phyloP scores from a whole-genome alignment of 2,888 invertebrate species.

The Agelastica alni region DNA sequence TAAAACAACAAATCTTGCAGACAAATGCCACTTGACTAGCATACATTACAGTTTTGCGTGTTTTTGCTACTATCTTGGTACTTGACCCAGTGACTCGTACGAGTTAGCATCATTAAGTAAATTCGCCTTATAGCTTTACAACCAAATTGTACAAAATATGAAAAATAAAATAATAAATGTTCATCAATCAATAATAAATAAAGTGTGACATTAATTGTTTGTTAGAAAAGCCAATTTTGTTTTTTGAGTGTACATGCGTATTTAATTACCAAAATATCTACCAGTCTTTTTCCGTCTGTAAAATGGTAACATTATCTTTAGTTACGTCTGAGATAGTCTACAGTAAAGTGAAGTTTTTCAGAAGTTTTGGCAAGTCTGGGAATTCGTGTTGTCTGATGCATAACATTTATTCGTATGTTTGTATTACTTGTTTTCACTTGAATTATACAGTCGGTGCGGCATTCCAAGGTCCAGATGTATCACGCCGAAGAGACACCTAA shows the following conservation, averaged over 20 bases:
- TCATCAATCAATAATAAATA: no score
- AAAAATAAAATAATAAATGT: no score
- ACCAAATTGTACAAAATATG: no score
- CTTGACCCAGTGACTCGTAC: no score
- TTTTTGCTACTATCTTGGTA: no score
- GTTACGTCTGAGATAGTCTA: constrained; percentile 8
- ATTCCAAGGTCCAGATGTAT: constrained; percentile 37
- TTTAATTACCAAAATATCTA: background rate
- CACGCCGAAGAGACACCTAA: constrained; percentile 33
- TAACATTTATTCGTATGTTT: constrained; percentile 32
- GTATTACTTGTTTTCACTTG: constrained; percentile 31
- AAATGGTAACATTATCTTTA: background rate
- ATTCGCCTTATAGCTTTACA: no score
- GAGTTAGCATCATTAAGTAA: no score
- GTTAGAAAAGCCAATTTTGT: background rate
- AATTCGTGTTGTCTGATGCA: constrained; percentile 33
- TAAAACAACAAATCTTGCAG: no score
- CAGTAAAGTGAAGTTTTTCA: constrained; percentile 12
- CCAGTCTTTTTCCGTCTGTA: background rate
- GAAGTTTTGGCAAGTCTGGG: constrained; percentile 37
- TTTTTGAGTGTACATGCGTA: background rate
- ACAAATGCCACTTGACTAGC: no score
- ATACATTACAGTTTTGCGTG: no score
- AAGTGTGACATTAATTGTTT: no score
- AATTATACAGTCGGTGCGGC: constrained; percentile 32